Base-by-base conservation (phyloP, 2,797 vertebrate species). In the Heteromormyrus szaboi region DNA sequence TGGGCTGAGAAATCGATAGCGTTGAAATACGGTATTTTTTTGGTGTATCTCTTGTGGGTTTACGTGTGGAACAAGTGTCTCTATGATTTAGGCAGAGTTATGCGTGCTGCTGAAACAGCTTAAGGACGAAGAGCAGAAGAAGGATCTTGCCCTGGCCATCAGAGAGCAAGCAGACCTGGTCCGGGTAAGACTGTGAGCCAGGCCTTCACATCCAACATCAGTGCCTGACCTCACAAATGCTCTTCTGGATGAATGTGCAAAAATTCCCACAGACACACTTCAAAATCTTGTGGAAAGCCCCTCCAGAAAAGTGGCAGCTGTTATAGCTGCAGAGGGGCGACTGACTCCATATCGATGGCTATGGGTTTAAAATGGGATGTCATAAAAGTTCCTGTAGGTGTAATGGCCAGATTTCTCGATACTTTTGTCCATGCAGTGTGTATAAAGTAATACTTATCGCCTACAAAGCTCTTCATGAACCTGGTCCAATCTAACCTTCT, bases 11-110 rank as follows among this genome's bases (percentile, higher is more conserved):
- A 33, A 37, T 51, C 50, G 22, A 4, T 33, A 50, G 12, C 29
- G 5, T 37, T 54, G 25, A 54, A 72, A n/a, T 25, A 14, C 11
- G 3, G 25, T 12, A 12, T 68, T 14, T 72, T 14, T 29, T 72
- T 11, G 12, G 4, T 1, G 17, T 41, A 4, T 54, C 9, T 14
- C 50, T 19, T 6, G 8, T 72, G 59, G 1, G 51, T 53, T 25
- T 53, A 2, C 37, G 29, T 54, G 46, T 25, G 51, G 14, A 56
- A 3, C 37, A 25, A 44, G 12, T 72, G 8, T 56, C 44, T 68
- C 48, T 88, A 0, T 84, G 29, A 88, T 59, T 89, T 90, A 96
- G 95, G 79, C 51, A 5, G 91, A 95, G 6, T 48, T 95, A 87
- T 85, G 86, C 0, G 90, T 91, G 1, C 0, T 92, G 79, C 89